A percentile compares a stretch with the other conserved stretches of the same genome.
Evolutionary conservation across 2,113 vertebrate genomes (phyloP).

Genomic region (Toxostoma redivivum): DNA sequence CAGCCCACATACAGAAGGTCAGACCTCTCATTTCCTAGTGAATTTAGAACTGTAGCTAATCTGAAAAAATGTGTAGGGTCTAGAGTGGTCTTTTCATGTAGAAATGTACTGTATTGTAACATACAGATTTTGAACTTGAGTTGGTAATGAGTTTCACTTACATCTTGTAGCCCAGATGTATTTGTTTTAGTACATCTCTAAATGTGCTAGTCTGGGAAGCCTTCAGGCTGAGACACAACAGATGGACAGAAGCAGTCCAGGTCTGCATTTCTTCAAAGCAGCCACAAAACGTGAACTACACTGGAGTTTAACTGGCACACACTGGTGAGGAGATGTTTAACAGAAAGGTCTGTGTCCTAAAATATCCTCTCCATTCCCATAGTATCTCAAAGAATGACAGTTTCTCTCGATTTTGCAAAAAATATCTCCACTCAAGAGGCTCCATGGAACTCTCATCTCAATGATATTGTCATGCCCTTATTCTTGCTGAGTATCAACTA

Average conservation of each 20-base stretch:
- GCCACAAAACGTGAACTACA: neutral
- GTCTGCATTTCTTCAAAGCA: neutral
- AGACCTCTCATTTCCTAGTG: neutral
- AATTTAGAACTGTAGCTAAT: neutral
- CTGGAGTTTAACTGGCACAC: neutral
- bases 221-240: neutral
- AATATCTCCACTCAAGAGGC: neutral
- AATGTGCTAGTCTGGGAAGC: neutral
- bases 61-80: neutral
- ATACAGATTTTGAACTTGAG: neutral
- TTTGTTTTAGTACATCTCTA: neutral
- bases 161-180: neutral
- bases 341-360: neutral
- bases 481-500: neutral
- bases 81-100: neutral
- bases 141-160: neutral
- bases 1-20: neutral
- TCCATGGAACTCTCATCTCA: neutral
- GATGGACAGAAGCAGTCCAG: neutral
- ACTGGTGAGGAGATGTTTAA: neutral
- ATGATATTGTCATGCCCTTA: neutral
- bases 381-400: fast-evolving
- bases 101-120: neutral
- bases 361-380: neutral
- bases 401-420: fast-evolving